Base-by-base conservation (phyloP, 2,797 vertebrate species). In the Silurus lanzhouensis region DNA sequence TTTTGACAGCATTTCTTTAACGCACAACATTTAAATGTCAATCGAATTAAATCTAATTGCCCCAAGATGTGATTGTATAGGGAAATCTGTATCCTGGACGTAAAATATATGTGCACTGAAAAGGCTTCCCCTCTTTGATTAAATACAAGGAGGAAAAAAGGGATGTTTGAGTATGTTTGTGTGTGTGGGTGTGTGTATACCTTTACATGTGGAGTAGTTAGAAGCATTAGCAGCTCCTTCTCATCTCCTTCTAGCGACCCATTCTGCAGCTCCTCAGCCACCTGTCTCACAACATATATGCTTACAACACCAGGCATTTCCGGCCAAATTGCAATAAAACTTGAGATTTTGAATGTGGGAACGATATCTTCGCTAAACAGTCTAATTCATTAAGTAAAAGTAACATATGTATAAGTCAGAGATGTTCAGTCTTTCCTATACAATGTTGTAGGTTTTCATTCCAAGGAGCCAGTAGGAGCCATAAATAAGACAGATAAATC, bases 131-230 rank as follows among this genome's bases (percentile, higher is more conserved):
- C 14, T 64, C 7, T 72, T 9, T 66, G 58, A 83, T n/a, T 81
- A 52, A 46, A 58, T 19, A 46, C 82, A 83, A 3, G 22, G 7
- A 31, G 27, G 52, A 44, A 75, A 5, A 75, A 75, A 27, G n/a
- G 15, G 52, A 25, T 5, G 12, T 20, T n/a, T 77, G 14, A 60
- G 17, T 31, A 66, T 31, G 38, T 31, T 19, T 83, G 83, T 88
- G 31, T 55, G 78, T 70, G 72, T 63, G 46, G 68, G 58, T 63
- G 58, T 63, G 71, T 31, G 22, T 81, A 1, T 94, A 98, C 97
- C 97, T 96, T 97, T 85, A 99, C 93, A 91, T 99, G 97, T 75
- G 97, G 97, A 61, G 96, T 95, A 86, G 95, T 96, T 90, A 99
- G 92, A 90, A 99, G 93, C 87, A 95, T 95, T 22, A 98, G 94